phyloP scores from a whole-genome alignment of 2,797 vertebrate genomes.

The Acanthurus tractus region DNA sequence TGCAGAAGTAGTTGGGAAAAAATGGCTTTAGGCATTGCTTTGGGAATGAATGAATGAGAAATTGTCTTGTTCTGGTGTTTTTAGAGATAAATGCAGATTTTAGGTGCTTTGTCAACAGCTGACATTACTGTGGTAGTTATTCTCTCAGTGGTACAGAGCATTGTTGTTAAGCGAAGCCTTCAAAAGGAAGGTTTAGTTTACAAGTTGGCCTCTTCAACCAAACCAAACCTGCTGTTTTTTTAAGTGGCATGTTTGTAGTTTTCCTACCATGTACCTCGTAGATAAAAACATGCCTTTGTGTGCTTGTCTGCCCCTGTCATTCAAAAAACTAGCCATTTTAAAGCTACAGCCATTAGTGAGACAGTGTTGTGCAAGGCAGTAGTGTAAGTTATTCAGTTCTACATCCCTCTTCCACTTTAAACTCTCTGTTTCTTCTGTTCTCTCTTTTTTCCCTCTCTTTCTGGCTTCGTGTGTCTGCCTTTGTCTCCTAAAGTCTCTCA shows the following conservation, averaged over 20 bases:
- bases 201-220: neutral
- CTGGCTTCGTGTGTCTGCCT: conserved; percentile 29
- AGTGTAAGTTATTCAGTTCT: conserved; percentile 1
- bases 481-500: conserved; percentile 40
- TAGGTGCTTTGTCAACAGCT: neutral
- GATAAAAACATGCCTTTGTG: conserved; percentile 13
- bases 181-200: conserved; percentile 14
- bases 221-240: neutral
- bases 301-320: neutral
- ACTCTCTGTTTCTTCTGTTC: conserved; percentile 9
- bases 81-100: conserved; percentile 13
- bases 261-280: neutral
- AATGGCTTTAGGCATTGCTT: conserved; percentile 17
- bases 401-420: conserved; percentile 30
- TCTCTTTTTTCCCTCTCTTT: conserved; percentile 4
- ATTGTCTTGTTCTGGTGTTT: conserved; percentile 4
- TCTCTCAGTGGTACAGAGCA: neutral
- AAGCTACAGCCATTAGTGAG: conserved; percentile 35
- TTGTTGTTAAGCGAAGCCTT: neutral
- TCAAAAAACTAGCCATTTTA: no score
- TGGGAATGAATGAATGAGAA: conserved; percentile 29
- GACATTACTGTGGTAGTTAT: neutral
- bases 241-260: conserved; percentile 15
- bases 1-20: conserved; percentile 1
- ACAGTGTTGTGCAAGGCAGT: conserved; percentile 83